Conservation (phyloP, 2,797 vertebrate species). For the Staurois parvus region DNA sequence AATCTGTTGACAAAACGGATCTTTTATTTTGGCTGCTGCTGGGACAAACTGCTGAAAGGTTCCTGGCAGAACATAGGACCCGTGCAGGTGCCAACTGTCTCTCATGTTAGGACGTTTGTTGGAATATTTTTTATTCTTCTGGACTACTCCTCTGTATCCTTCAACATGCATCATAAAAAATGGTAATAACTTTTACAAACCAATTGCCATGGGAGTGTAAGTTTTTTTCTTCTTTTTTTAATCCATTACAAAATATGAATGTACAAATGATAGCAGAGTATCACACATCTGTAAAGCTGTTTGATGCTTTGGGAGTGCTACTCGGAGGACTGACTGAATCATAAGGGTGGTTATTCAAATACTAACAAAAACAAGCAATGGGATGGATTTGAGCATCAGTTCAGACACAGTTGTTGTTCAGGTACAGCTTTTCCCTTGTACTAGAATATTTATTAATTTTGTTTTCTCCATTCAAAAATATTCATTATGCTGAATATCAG, state of each 20-base stretch:
- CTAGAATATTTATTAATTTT: no score
- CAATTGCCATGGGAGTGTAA: constrained; percentile 3
- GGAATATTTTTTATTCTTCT: constrained; percentile 31
- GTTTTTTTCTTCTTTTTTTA: background rate
- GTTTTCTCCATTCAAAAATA: no score
- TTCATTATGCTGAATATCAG: no score
- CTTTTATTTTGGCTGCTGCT: constrained; percentile 33
- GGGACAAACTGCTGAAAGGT: constrained; percentile 31
- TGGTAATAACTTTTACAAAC: constrained; percentile 3
- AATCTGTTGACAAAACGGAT: background rate
- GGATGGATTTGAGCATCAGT: no score
- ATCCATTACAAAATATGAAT: background rate
- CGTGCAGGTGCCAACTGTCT: constrained; percentile 35
- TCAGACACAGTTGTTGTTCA: no score
- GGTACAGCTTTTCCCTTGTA: no score
- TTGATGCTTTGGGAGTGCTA: no score
- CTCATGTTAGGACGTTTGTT: constrained; percentile 19
- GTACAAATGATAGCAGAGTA: background rate
- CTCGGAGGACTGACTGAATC: background rate
- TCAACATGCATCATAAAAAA: constrained; percentile 16
- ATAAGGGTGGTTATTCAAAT: background rate
- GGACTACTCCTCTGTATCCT: constrained; percentile 25
- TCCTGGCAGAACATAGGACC: constrained; percentile 23
- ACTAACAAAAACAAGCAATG: no score
- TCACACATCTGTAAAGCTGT: background rate